A percentile compares a stretch with the other conserved stretches of the same genome.
phyloP scores from a whole-genome alignment of 64 coral and sea anemone genomes.

The Cladopsammia gracilis region DNA sequence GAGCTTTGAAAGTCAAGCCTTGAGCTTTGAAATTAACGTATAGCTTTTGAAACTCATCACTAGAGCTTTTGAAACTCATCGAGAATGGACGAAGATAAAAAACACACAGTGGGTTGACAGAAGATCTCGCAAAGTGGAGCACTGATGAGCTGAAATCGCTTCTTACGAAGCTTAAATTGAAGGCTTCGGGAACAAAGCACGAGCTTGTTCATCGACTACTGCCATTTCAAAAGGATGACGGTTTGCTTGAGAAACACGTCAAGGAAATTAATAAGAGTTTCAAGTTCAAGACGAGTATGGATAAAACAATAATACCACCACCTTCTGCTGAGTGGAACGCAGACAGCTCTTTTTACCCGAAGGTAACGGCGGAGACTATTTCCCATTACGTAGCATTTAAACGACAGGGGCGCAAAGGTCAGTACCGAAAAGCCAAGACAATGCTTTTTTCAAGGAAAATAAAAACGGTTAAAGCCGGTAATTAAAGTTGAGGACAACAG shows the following conservation, averaged over 20 bases:
- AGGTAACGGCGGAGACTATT: no score
- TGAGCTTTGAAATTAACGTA: no score
- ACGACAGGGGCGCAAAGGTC: constrained; percentile 35
- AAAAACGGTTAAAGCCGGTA: constrained; percentile 21
- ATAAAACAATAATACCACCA: neutral
- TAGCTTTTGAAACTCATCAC: no score
- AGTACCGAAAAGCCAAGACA: no score
- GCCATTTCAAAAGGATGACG: neutral
- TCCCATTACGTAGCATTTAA: neutral
- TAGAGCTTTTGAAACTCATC: no score
- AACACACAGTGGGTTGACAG: neutral
- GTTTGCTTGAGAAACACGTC: constrained; percentile 6
- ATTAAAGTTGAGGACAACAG: constrained; percentile 6
- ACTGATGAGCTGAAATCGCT: neutral
- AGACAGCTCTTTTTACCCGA: constrained; percentile 22
- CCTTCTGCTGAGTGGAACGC: constrained; percentile 1
- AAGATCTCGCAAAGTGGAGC: neutral
- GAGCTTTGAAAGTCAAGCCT: no score
- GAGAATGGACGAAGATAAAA: neutral
- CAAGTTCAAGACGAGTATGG: constrained; percentile 13
- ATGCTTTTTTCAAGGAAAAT: constrained; percentile 34
- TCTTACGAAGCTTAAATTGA: neutral
- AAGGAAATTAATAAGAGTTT: no score
- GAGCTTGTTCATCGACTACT: constrained; percentile 19
- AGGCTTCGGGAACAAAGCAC: constrained; percentile 27